phyloP scores from a whole-genome alignment of 2,888 invertebrate species.

The Aphrophora alni region DNA sequence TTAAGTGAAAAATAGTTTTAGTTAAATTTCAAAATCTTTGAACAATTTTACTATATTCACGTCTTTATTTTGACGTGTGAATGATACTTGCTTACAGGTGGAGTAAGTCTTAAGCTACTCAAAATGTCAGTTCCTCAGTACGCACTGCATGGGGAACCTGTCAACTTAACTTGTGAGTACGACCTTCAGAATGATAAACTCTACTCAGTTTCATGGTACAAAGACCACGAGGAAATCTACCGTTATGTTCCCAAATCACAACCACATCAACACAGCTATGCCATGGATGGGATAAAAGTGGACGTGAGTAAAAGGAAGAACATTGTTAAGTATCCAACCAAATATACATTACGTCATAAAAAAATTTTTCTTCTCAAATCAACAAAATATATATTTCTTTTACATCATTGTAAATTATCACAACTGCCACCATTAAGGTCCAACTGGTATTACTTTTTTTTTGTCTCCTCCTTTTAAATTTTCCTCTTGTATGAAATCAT shows the following conservation, averaged over 20 bases:
- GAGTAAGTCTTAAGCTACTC: slow-evolving; percentile 62
- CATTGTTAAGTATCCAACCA: too few relatives aligned
- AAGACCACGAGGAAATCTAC: slow-evolving; percentile 85
- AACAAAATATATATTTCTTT: too few relatives aligned
- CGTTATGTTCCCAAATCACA: slow-evolving; percentile 69
- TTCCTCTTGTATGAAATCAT: too few relatives aligned
- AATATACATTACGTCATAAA: too few relatives aligned
- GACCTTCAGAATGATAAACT: slow-evolving; percentile 71
- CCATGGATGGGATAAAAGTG: slow-evolving; percentile 71
- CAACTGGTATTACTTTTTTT: too few relatives aligned
- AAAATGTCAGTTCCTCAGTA: slow-evolving; percentile 70
- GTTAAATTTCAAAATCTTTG: too few relatives aligned
- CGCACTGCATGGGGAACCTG: slow-evolving; percentile 68
- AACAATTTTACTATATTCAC: too few relatives aligned
- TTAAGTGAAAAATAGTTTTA: too few relatives aligned
- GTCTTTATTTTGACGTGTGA: neutral
- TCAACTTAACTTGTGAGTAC: slow-evolving; percentile 70
- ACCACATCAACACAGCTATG: slow-evolving; percentile 67
- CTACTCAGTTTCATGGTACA: slow-evolving; percentile 85
- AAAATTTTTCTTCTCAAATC: too few relatives aligned
- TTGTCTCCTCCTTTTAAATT: too few relatives aligned
- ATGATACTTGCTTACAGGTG: slow-evolving; percentile 39
- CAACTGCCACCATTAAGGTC: too few relatives aligned
- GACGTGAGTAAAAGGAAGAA: slow-evolving; percentile 69
- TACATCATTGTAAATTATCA: too few relatives aligned